Base-by-base conservation (phyloP, 2,113 vertebrate genomes). In the Phasianus colchicus region DNA sequence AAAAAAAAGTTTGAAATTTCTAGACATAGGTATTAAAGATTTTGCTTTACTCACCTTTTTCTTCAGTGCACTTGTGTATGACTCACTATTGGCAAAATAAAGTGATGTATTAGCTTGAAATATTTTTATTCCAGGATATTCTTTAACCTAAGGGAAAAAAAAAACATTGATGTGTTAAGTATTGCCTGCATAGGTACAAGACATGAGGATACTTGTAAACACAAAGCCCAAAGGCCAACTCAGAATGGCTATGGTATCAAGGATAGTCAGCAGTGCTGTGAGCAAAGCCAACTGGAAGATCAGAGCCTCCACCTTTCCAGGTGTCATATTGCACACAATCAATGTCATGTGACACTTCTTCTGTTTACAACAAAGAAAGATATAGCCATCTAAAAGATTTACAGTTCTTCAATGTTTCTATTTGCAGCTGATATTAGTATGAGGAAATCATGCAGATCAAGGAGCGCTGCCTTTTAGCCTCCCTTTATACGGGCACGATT, bases 21-120 rank as follows among this genome's bases (percentile, higher is more conserved):
- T 80, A 48, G 27, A 90, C 58, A 69, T 9, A 78, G 40, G 65
- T 18, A 32, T 19, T 52, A 76, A 83, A 66, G 16, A 89, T 83
- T 82, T 74, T 55, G 32, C 66, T 95, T 89, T 55, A 92, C 97
- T 98, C 96, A 99, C 99, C 98, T 99, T 99, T 97, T 98, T 98
- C 91, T 98, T 99, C 80, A 99, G 98, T 22, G 98, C 93, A 83
- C 27, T 98, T 88, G 98, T 96, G 65, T 99, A 99, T 22, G 98
- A 97, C 54, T 99, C 99, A 24, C 98, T 98, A 96, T 99, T 99
- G 60, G 99, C 99, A 97, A 99, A 99, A 98, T 99, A 99, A 96
- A 99, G 98, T 3, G 99, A 98, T 12, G 98, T 95, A 96, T 99
- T 99, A 94, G 98, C 99, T 94, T 99, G 98, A 97, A 99, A 99